These are phyloP conservation scores for Diarsia brunnea DNA, from an alignment of 2,888 invertebrate genomes.

Conservation along the genomic window DNA sequence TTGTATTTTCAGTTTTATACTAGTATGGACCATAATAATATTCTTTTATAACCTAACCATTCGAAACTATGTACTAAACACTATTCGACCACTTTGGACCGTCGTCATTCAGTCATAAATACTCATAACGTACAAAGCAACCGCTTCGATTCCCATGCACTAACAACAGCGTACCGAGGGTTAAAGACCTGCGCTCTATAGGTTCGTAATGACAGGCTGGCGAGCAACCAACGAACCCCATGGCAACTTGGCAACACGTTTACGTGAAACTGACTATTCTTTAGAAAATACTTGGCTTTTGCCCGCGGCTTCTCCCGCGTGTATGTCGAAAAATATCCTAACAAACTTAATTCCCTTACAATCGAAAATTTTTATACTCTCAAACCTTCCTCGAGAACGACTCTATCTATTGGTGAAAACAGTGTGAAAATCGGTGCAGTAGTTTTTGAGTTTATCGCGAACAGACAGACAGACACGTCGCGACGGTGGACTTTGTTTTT, in stretches of 20 bases:
- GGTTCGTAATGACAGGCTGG: slow-evolving; percentile 42
- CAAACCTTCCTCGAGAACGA: too few relatives aligned
- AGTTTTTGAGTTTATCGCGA: too few relatives aligned
- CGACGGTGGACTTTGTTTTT: too few relatives aligned
- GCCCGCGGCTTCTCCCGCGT: too few relatives aligned
- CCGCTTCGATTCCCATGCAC: slow-evolving; percentile 26
- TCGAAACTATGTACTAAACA: not conserved
- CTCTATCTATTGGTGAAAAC: too few relatives aligned
- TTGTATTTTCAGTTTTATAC: not conserved
- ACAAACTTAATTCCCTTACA: too few relatives aligned
- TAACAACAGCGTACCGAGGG: slow-evolving; percentile 22
- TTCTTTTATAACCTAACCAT: not conserved
- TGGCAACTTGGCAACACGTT: slow-evolving; percentile 46
- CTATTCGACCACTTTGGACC: not conserved
- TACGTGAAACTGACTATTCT: slow-evolving; percentile 25
- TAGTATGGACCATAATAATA: not conserved
- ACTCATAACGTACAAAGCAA: slow-evolving; percentile 22
- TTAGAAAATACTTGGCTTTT: not conserved
- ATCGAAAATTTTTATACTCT: too few relatives aligned
- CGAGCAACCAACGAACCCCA: slow-evolving; percentile 23
- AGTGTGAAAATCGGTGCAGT: too few relatives aligned
- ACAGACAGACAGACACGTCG: too few relatives aligned
- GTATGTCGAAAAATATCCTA: too few relatives aligned
- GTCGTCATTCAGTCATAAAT: slow-evolving; percentile 12
- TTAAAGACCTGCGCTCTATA: slow-evolving; percentile 43